A percentile compares a stretch with the other conserved stretches of the same genome.
These are phyloP conservation scores for Python bivittatus DNA, from an alignment of 2,113 vertebrate species.

Conservation along the genomic window DNA sequence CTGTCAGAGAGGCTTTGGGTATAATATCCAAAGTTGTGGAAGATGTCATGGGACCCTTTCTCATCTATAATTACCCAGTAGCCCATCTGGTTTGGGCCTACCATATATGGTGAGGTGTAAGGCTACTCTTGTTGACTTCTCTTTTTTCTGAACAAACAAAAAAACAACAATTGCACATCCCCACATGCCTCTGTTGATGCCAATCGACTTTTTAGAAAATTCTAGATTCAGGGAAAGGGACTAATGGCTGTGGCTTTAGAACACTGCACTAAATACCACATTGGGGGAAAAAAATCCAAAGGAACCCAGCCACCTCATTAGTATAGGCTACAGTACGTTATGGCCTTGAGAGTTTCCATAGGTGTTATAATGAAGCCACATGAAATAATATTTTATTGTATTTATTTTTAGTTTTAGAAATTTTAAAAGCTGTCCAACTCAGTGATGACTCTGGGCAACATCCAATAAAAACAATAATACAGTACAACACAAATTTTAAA, in stretches of 20 bases:
- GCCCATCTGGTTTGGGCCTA: not conserved
- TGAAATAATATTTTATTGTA: not conserved
- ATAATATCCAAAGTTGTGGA: not conserved
- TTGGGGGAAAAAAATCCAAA: not conserved
- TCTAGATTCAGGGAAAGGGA: not conserved
- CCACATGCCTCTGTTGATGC: not conserved
- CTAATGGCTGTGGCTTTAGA: not conserved
- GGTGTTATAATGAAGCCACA: conserved; percentile 22
- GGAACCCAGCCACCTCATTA: conserved; percentile 16
- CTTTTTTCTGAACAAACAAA: not conserved
- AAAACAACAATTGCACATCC: not conserved
- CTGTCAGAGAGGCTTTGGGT: not conserved
- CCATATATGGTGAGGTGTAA: not conserved
- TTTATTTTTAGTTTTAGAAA: not conserved
- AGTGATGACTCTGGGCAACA: not conserved
- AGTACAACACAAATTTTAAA: not conserved
- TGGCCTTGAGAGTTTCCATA: conserved; percentile 1
- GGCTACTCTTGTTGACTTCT: not conserved
- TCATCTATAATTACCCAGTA: not conserved
- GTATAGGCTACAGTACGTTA: not conserved
- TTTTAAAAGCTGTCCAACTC: not conserved
- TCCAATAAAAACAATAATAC: not conserved
- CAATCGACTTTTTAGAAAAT: not conserved
- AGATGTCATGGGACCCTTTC: not conserved
- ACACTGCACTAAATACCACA: conserved; percentile 29